Evolutionary conservation across 2,797 vertebrate genomes (phyloP).

Genomic region (Liasis olivaceus): DNA sequence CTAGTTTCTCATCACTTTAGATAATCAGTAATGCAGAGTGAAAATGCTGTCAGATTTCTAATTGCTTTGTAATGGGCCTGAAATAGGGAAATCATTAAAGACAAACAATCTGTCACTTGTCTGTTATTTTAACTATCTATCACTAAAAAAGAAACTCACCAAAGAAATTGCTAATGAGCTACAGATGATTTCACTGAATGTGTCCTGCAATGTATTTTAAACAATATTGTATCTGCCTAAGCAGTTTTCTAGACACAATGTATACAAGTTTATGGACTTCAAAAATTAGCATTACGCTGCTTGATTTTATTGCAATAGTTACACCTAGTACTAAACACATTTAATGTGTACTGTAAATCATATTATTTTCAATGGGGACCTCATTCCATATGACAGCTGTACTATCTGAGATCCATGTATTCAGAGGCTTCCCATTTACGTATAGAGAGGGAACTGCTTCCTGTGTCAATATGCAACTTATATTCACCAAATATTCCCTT

Average conservation of each 20-base stretch:
- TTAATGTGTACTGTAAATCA: background rate
- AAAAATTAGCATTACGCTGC: conserved; percentile 68
- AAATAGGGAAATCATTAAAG: conserved; percentile 89
- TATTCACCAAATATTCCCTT: background rate
- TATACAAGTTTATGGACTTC: conserved; percentile 71
- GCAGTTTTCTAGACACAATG: conserved; percentile 75
- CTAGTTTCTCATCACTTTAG: conserved; percentile 85
- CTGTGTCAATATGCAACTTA: background rate
- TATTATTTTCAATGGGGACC: background rate
- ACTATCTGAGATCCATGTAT: background rate
- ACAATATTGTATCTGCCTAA: conserved; percentile 71
- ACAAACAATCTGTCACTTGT: conserved; percentile 92
- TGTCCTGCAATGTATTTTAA: conserved; percentile 75
- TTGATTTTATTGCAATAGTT: conserved; percentile 32
- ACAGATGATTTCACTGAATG: conserved; percentile 82
- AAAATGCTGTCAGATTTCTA: conserved; percentile 88
- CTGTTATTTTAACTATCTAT: conserved; percentile 84
- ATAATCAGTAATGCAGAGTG: conserved; percentile 86
- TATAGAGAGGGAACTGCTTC: background rate
- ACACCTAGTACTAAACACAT: background rate
- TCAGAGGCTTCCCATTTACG: background rate
- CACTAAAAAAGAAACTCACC: conserved; percentile 84
- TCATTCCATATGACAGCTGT: background rate
- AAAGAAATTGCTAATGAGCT: conserved; percentile 88
- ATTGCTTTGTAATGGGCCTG: conserved; percentile 89